Evolutionary conservation across 2,113 vertebrate species (phyloP), one percentile per base, ranked within the genome.

Genomic region (Puffinus mauretanicus): DNA sequence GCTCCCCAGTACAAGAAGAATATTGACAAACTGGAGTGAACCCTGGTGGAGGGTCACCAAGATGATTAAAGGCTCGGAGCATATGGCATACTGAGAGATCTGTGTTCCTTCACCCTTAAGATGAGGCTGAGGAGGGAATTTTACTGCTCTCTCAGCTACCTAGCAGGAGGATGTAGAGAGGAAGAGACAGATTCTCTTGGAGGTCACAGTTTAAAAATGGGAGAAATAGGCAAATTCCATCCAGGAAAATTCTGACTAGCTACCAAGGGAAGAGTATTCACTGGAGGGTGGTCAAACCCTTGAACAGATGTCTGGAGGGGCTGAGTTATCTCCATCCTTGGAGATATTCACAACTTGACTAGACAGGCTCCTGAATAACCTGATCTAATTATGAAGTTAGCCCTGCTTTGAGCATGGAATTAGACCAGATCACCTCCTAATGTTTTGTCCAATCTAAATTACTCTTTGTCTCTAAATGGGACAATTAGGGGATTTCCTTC

Each of bases 41-140:
- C 7, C 13, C 25, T 3, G 2, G 17, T n/a, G 54, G 22, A 77
- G 3, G 16, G 30, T 72, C 52, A 52, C 19, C 0, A 0, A 72
- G 62, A 46, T 61, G 46, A 26, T 76, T 30, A 66, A 29, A 66
- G 34, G 9, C 36, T 77, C 60, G 29, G 8, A 60, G 16, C n/a
- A n/a, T 18, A 27, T 15, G 32, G 11, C 4, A 11, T 44, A 30
- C 11, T 16, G 19, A 58, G 21, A 54, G 5, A 61, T 51, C 13
- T 52, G 11, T 18, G 16, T 25, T 77, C 64, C 27, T 69, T 78
- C 52, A 77, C 20, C 13, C 30, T 82, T 22, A 14, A 10, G 13
- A 52, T 34, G 27, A 76, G 25, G 69, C 30, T 34, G 20, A 84
- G 20, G 34, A 38, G 17, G 70, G 18, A 93, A 93, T 65, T 69